These are phyloP conservation scores for Hesperophylax magnus DNA, from an alignment of 1,140 invertebrate species.

Conservation along the genomic window DNA sequence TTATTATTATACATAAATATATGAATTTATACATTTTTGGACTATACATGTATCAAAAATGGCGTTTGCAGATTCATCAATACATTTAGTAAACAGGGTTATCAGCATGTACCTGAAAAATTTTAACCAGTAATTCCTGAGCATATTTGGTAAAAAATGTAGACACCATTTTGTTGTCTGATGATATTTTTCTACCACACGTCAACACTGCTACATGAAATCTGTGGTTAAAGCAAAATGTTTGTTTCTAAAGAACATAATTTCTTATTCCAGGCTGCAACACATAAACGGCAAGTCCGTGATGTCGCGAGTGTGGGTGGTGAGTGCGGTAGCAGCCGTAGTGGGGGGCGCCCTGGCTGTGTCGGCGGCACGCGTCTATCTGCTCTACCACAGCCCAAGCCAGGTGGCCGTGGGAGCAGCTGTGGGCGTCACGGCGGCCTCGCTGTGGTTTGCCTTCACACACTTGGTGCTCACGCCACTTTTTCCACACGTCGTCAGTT, in stretches of 20 bases:
- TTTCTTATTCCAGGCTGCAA: slow-evolving; percentile 76
- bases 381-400: slow-evolving; percentile 87
- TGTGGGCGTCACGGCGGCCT: slow-evolving; percentile 79
- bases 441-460: slow-evolving; percentile 84
- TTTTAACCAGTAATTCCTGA: no score
- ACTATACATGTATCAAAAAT: slow-evolving; percentile 76
- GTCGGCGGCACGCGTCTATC: slow-evolving; percentile 82
- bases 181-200: no score
- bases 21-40: slow-evolving; percentile 67
- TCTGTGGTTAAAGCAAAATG: no score
- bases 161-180: no score
- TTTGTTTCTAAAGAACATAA: no score
- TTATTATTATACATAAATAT: no score
- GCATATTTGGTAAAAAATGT: no score
- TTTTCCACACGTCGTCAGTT: slow-evolving; percentile 88
- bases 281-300: slow-evolving; percentile 83
- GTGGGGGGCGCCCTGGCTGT: slow-evolving; percentile 76
- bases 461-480: slow-evolving; percentile 87
- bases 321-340: slow-evolving; percentile 76
- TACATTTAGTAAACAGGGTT: no score
- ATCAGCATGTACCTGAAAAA: no score
- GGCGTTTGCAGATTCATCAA: no score
- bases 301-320: slow-evolving; percentile 82
- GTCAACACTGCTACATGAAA: no score
- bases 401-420: slow-evolving; percentile 87